phyloP scores from a whole-genome alignment of 2,797 vertebrate species.

The Takifugu ocellatus region DNA sequence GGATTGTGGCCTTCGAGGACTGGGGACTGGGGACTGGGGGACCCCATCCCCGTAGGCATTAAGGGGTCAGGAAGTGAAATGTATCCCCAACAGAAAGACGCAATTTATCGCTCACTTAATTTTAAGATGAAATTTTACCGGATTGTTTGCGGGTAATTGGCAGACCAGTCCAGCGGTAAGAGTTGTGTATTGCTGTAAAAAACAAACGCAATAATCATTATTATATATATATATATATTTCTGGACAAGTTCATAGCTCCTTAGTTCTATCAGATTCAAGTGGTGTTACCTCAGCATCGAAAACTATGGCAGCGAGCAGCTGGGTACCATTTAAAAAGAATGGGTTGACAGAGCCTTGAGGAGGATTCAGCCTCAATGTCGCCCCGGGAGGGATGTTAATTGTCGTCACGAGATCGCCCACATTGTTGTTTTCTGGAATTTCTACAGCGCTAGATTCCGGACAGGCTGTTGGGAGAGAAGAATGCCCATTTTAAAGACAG shows the following conservation, averaged over 20 bases:
- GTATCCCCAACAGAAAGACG: no score
- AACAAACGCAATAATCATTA: no score
- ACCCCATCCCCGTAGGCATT: no score
- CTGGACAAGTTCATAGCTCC: not conserved
- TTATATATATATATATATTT: no score
- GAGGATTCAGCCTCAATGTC: fast-evolving
- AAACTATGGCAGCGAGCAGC: conserved; percentile 9
- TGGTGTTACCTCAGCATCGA: conserved; percentile 70
- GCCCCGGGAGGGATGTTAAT: conserved; percentile 2
- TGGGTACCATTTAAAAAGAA: conserved; percentile 18
- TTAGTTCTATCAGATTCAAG: not conserved
- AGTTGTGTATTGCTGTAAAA: no score
- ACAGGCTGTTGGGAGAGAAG: conserved; percentile 39
- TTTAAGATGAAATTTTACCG: no score
- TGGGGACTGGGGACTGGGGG: no score
- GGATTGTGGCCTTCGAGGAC: no score
- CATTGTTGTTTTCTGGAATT: conserved; percentile 42
- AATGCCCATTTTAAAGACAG: not conserved
- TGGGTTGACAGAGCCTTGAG: fast-evolving
- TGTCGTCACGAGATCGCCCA: not conserved
- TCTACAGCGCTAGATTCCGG: fast-evolving
- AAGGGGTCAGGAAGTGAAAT: no score
- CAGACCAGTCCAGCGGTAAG: no score
- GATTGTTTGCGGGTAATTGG: fast-evolving
- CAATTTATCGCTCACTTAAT: no score